phyloP scores from a whole-genome alignment of 64 coral and sea anemone genomes.

The Anthopleura sola region DNA sequence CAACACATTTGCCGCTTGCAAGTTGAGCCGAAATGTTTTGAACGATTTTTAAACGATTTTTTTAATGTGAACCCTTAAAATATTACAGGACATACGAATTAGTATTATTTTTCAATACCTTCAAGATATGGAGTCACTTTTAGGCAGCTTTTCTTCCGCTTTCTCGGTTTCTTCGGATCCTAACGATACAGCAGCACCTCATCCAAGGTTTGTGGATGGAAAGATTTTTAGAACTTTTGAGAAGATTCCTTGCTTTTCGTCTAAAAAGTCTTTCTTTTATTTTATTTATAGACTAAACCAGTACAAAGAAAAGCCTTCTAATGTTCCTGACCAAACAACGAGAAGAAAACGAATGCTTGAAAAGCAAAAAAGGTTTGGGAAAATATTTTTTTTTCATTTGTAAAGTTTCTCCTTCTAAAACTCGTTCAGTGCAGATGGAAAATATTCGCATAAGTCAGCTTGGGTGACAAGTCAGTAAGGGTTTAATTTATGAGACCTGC shows the following conservation, averaged over 20 bases:
- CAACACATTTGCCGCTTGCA: not conserved
- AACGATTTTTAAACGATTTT: not conserved
- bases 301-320: constrained; percentile 89
- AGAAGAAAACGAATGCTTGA: constrained; percentile 83
- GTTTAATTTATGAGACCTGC: too few species aligned
- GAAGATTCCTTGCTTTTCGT: not conserved
- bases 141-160: constrained; percentile 51
- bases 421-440: too few species aligned
- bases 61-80: not conserved
- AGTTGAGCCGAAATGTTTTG: constrained; percentile 7
- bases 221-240: not conserved
- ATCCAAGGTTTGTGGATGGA: constrained; percentile 56
- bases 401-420: not conserved
- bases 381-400: not conserved
- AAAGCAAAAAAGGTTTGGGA: constrained; percentile 73
- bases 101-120: not conserved
- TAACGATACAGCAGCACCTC: constrained; percentile 83
- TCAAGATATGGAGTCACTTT: constrained; percentile 72
- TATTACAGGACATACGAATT: not conserved
- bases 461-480: too few species aligned
- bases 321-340: constrained; percentile 88
- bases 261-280: not conserved
- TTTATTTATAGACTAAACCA: constrained; percentile 37
- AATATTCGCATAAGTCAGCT: too few species aligned
- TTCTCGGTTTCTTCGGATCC: constrained; percentile 82